Conservation (phyloP, 2,113 vertebrate species). For the Paralichthys olivaceus region DNA sequence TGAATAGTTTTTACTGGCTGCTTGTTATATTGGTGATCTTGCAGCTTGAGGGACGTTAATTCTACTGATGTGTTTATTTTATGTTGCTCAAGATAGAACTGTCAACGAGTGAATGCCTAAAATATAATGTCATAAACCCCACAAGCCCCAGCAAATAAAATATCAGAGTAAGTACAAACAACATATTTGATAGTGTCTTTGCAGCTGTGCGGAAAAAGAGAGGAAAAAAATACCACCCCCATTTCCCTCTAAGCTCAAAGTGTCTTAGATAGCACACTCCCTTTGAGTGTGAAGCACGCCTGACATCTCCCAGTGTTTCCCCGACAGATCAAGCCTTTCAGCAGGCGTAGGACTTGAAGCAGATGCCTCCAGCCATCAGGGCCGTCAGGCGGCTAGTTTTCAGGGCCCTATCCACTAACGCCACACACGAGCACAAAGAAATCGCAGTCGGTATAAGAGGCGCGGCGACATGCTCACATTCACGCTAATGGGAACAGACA, state of each 20-base stretch:
- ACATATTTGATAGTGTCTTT: slow-evolving; percentile 40
- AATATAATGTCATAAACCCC: slow-evolving; percentile 16
- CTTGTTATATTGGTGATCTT: slow-evolving; percentile 19
- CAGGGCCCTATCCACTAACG: slow-evolving; percentile 45
- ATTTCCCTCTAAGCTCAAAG: slow-evolving; percentile 58
- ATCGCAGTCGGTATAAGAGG: slow-evolving; percentile 59
- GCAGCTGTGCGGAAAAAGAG: slow-evolving; percentile 19
- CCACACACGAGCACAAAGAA: slow-evolving; percentile 61
- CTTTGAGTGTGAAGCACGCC: slow-evolving; percentile 64
- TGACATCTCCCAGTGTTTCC: slow-evolving; percentile 74
- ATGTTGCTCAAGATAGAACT: not conserved
- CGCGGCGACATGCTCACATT: slow-evolving; percentile 62
- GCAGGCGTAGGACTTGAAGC: slow-evolving; percentile 65
- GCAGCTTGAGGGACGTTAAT: slow-evolving; percentile 8
- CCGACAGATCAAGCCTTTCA: slow-evolving; percentile 71
- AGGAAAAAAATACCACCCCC: slow-evolving; percentile 42
- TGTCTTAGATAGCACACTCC: slow-evolving; percentile 63
- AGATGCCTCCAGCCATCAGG: not conserved
- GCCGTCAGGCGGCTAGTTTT: slow-evolving; percentile 47
- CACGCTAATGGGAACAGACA: slow-evolving; percentile 82
- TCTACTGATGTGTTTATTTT: slow-evolving; percentile 3
- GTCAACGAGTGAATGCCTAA: slow-evolving; percentile 2
- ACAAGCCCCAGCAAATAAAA: slow-evolving; percentile 36
- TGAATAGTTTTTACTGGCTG: not conserved
- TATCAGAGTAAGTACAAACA: slow-evolving; percentile 45